Evolutionary conservation across 2,797 vertebrate genomes (phyloP).

Genomic region (Sebastes kiyomatsui): DNA sequence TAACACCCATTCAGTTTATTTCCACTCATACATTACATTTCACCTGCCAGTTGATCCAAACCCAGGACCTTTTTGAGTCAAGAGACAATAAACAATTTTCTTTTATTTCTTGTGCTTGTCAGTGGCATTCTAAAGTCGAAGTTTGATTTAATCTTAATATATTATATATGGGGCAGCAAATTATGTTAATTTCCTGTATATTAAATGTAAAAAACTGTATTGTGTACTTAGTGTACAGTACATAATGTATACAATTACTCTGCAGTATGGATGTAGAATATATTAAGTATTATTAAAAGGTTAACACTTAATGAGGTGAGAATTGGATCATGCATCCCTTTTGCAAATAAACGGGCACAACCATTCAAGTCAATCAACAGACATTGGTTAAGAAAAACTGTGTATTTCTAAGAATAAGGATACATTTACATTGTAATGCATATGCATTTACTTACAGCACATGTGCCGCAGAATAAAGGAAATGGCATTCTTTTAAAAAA

Average conservation of each 20-base stretch:
- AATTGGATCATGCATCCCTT: background rate
- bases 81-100: background rate
- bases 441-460: constrained; percentile 41
- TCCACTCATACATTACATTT: background rate
- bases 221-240: background rate
- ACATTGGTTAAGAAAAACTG: constrained; percentile 20
- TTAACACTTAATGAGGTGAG: background rate
- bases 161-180: background rate
- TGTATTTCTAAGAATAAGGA: constrained; percentile 22
- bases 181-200: background rate
- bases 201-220: background rate
- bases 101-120: background rate
- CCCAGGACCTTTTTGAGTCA: background rate
- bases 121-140: background rate
- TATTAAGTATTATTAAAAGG: background rate
- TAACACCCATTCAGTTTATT: background rate
- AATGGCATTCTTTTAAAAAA: background rate
- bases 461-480: constrained; percentile 1
- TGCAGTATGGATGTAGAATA: background rate
- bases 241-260: background rate
- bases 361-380: background rate
- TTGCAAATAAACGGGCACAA: background rate
- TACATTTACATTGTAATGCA: constrained; percentile 49
- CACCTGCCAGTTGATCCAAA: background rate
- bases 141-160: no score